Base-by-base conservation (phyloP, 2,113 vertebrate genomes). In the Eurypyga helias region DNA sequence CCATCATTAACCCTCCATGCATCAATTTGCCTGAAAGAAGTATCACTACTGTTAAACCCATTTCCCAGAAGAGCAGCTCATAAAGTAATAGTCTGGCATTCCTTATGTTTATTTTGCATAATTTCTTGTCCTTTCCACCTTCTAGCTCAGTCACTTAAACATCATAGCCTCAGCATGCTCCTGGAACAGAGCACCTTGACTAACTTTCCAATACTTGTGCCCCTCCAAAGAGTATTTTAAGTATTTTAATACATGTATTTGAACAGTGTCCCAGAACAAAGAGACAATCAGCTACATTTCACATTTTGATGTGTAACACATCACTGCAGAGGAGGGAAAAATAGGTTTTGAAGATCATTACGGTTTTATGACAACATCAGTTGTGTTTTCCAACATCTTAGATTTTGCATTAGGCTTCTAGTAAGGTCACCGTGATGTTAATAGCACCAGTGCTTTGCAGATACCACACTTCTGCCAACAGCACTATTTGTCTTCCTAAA, bases 91-190 rank as follows among this genome's bases (percentile, higher is more conserved):
- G 8, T 83, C 70, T 96, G 72, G 25, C 43, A 76, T 20, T 71
- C 23, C 73, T 69, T 62, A 29, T 67, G 21, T 88, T 90, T 92
- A 26, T 85, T 96, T 95, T 81, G 38, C 34, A 82, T 77, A 95
- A 88, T 87, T 83, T 67, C 69, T 64, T 41, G 26, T 91, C 31
- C 58, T 71, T 95, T 88, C 20, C 18, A 77, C 34, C 38, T 70
- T 64, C 25, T 48, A 58, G n/a, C 34, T 80, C 64, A 81, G 34
- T 64, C 17, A 7, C 6, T 69, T 75, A 67, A 79, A 84, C 62
- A 76, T 78, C 33, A 65, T 18, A 87, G 31, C 13, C 77, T 79
- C 58, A 93, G 64, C 36, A 31, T 61, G 60, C 7, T 83, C 52
- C 34, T 86, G 57, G 24, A 60, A 46, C 45, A 87, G 64, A 87